Evolutionary conservation across 2,113 vertebrate species (phyloP), one percentile per base, ranked within the genome.

Genomic region (Ophiodon elongatus): DNA sequence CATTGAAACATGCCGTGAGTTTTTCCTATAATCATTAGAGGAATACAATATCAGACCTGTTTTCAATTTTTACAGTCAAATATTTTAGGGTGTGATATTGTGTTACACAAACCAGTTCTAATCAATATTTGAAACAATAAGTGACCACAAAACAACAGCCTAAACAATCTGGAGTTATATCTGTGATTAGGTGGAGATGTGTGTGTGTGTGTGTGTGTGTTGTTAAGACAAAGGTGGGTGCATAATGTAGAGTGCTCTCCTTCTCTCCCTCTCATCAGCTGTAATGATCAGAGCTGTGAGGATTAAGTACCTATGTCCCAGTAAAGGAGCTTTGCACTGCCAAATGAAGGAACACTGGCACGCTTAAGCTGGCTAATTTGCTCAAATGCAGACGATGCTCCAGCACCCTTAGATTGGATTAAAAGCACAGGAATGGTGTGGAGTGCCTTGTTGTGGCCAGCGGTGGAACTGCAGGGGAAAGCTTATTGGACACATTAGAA

Each of bases 351-450:
- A 84, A 87, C 87, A 91, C 85, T 91, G 89, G 88, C 76, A 91
- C 88, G 74, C 56, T 82, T 93, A 94, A 95, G 47, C 90, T 87
- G 85, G 78, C 91, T 94, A 89, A 93, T 95, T 94, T 93, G 85
- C 84, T 90, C 50, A 89, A 73, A 84, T 75, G 85, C 80, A 88
- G 83, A 90, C 23, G 70, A 81, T 66, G 83, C 82, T 76, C n/a
- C 87, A 72, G 60, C 70, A 31, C 65, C 75, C 68, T 77, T 52
- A 43, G 43, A 68, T 25, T 73, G 85, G 79, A 88, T 86, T 84
- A 82, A 67, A 80, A 52, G 56, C 68, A 7, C n/a, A 81, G 33
- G 29, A 57, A 80, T 73, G 87, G 87, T 81, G 56, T 72, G 66
- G 57, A 88, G 89, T 29, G 85, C 93, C 94, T 66, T 90, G 62